Evolutionary conservation across 1,140 invertebrate species (phyloP).

Genomic region (Spodoptera litura): DNA sequence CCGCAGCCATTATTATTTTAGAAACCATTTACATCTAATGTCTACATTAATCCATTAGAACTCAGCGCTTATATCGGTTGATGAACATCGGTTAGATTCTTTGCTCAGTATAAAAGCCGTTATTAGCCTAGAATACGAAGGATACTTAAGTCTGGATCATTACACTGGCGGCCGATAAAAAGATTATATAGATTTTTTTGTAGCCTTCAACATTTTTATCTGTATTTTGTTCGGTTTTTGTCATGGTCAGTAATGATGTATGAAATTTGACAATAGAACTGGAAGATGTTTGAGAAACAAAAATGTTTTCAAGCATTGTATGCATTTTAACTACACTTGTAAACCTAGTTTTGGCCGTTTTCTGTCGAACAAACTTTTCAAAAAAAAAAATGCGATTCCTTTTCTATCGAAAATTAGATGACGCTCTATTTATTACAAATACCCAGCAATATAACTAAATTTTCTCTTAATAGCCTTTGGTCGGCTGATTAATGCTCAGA

Average conservation of each 20-base stretch:
- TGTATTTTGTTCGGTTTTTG: no score
- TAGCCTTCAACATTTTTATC: not conserved
- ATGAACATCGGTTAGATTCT: not conserved
- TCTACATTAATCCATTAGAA: not conserved
- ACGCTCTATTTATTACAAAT: not conserved
- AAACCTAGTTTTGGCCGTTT: no score
- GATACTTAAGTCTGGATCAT: slow-evolving; percentile 24
- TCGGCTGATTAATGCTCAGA: slow-evolving; percentile 32
- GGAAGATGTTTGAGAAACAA: no score
- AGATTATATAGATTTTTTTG: not conserved
- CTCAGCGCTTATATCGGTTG: not conserved
- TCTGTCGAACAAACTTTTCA: no score
- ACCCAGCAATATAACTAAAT: not conserved
- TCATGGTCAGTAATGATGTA: no score
- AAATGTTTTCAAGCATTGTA: no score
- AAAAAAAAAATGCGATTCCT: no score
- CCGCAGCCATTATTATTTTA: no score
- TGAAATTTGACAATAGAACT: no score
- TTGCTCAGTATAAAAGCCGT: slow-evolving; percentile 12
- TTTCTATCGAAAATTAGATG: not conserved
- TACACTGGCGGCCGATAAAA: not conserved
- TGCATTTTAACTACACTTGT: no score
- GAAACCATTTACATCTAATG: not conserved
- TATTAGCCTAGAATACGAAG: slow-evolving; percentile 14
- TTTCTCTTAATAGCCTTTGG: slow-evolving; percentile 1